phyloP scores from a whole-genome alignment of 1,140 invertebrate species.

The Papilio dardanus region DNA sequence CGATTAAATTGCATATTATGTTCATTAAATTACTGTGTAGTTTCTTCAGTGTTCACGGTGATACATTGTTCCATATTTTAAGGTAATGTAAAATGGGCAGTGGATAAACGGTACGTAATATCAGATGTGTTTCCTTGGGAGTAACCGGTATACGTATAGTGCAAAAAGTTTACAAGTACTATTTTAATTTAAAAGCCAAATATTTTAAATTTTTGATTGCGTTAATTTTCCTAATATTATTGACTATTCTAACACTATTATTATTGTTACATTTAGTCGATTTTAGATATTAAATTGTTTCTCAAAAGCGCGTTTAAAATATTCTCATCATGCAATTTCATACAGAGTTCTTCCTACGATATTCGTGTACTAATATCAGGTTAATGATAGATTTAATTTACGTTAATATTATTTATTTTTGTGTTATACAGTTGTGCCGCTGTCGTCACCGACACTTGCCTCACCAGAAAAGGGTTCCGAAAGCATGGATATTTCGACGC shows the following conservation, averaged over 20 bases:
- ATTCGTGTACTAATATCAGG: constrained; percentile 31
- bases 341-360: not conserved
- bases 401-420: constrained; percentile 29
- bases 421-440: constrained; percentile 57
- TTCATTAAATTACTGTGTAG: constrained; percentile 37
- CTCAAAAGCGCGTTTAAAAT: not conserved
- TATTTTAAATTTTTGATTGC: not conserved
- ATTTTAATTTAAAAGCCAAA: not conserved
- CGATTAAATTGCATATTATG: not conserved
- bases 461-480: constrained; percentile 51
- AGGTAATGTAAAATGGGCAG: constrained; percentile 46
- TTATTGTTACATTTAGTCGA: not conserved
- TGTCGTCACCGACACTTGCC: constrained; percentile 43
- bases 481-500: constrained; percentile 54
- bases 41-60: constrained; percentile 37
- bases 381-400: constrained; percentile 52
- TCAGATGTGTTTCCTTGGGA: not conserved
- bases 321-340: not conserved
- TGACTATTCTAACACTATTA: not conserved
- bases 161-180: not conserved
- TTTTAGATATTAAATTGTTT: not conserved
- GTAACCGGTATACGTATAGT: not conserved
- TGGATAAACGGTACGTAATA: constrained; percentile 44
- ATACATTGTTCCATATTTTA: constrained; percentile 9
- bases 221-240: not conserved